These are phyloP conservation scores for Steinernema carpocapsae DNA, from an alignment of 2,888 invertebrate genomes.

Conservation along the genomic window DNA sequence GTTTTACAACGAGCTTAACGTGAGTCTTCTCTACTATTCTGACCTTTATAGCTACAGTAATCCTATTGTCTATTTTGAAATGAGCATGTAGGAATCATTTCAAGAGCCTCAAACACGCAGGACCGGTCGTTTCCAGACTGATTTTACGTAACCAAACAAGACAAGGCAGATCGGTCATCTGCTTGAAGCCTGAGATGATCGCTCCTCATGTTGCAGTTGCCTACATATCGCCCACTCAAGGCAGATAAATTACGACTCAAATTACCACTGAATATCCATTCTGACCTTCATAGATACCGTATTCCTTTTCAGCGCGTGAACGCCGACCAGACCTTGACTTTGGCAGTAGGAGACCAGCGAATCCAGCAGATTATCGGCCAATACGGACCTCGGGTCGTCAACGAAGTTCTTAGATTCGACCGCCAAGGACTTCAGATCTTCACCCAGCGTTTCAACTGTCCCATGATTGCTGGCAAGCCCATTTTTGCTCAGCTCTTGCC, in stretches of 20 bases:
- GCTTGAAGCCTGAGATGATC: too few relatives aligned
- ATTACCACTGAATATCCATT: too few relatives aligned
- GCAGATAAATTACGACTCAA: too few relatives aligned
- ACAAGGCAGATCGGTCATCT: too few relatives aligned
- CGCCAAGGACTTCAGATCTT: neutral
- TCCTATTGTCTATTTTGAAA: too few relatives aligned
- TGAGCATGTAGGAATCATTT: neutral
- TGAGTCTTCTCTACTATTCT: neutral
- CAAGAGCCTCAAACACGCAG: neutral
- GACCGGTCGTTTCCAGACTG: too few relatives aligned
- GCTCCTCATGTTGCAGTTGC: too few relatives aligned
- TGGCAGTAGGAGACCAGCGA: neutral
- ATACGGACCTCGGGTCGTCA: neutral
- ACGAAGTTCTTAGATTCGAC: neutral
- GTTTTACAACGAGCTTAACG: neutral
- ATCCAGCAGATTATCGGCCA: neutral
- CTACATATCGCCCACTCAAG: too few relatives aligned
- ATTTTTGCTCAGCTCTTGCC: neutral
- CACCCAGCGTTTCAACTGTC: neutral
- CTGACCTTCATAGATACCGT: too few relatives aligned
- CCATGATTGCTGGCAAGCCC: neutral
- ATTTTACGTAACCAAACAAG: neutral
- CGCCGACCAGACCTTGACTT: neutral
- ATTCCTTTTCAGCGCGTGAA: neutral
- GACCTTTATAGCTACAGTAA: neutral